Evolutionary conservation across 2,113 vertebrate genomes (phyloP), one percentile per base, ranked within the genome.

Genomic region (Aptenodytes forsteri): DNA sequence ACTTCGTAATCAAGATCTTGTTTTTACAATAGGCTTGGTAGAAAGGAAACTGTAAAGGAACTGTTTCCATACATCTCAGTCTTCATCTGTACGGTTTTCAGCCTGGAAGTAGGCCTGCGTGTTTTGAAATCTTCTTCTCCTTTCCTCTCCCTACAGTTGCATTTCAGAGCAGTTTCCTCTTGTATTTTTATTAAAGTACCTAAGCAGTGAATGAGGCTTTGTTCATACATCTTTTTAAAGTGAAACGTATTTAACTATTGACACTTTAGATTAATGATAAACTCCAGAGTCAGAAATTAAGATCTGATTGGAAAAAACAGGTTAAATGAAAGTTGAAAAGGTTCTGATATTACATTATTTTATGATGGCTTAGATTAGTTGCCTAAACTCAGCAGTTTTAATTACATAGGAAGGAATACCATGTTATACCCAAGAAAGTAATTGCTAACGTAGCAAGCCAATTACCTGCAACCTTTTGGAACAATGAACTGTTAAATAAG

Each of bases 311-410:
- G 56, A 96, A 93, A 79, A 95, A 82, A 49, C n/a, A 89, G 47
- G 70, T 94, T 96, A 97, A 97, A 95, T 80, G 59, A 56, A 97
- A 97, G 69, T 86, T 85, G 73, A 96, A 96, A 75, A 94, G 79
- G 50, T 92, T 96, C 75, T 97, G 79, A 67, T 94, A 64, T 95
- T 93, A 82, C 10, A 59, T 79, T 54, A 40, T 70, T 96, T 97
- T 93, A 89, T 85, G 97, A 93, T 90, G 52, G 13, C 58, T 97
- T 84, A 85, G 62, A 86, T 93, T 97, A 66, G 58, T 95, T 95
- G 97, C 84, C 55, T 97, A 72, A 97, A 83, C 52, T 44, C 70
- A 91, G 65, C 36, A 62, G 40, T 90, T 96, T 97, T 97, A 97
- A 94, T 97, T 95, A 85, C 56, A 75, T 36, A 85, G 52, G 58